Base-by-base conservation (phyloP, 2,113 vertebrate species). In the Pitta sordida region DNA sequence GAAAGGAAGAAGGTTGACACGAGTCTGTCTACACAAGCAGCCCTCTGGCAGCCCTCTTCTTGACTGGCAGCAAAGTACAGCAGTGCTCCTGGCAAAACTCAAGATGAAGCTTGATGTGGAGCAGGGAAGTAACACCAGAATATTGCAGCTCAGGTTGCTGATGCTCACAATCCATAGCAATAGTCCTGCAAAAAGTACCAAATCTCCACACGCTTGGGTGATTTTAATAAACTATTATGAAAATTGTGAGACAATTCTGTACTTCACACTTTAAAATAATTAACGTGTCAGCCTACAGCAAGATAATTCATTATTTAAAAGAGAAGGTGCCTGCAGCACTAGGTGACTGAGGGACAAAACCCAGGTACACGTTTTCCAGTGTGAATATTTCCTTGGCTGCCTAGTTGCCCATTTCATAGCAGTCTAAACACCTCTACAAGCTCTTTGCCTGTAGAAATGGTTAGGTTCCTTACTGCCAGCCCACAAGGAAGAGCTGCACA, bases 391-490 rank as follows among this genome's bases (percentile, higher is more conserved):
- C 29, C 51, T 58, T 2, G 0, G 34, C 36, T 69, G 86, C 73
- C 46, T 41, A 22, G 46, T 9, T 70, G 74, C 37, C 37, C 5
- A 1, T 89, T 92, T 83, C 2, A 0, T 59, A 68, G 63, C 39
- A 56, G 48, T 69, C 84, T 15, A 52, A 89, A 86, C 51, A 30
- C 18, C 37, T 62, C 8, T 9, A 20, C 29, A 51, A 56, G 30
- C 36, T 60, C 36, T 7, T 30, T 1, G 1, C 21, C 77, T 74
- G 44, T 9, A 83, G 64, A 60, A 52, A 26, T 37, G 43, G 14
- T 29, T 3, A 1, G 43, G 56, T 4, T 1, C 14, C 26, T 32
- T 0, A 0, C 48, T 85, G 62, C 56, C 58, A 58, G 43, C 17
- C 24, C 4, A 0, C 2, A 4, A 70, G 37, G 24, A 81, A 26